Evolutionary conservation across 2,888 invertebrate genomes (phyloP), one percentile per base, ranked within the genome.

Genomic region (Dermolepida albohirtum): DNA sequence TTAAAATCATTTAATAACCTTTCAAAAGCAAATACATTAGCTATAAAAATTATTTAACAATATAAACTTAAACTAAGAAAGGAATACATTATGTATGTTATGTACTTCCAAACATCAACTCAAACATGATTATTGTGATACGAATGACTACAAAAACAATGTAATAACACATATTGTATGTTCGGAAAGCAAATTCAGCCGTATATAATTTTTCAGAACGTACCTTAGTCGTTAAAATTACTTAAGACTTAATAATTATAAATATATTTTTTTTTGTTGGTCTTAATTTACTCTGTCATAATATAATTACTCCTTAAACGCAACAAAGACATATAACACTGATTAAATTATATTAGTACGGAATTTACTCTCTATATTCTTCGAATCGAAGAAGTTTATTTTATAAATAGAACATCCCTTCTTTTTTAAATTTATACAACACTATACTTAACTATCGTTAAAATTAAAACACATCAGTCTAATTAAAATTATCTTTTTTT

Each of bases 21-120:
- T 63, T 64, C 62, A 64, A 69, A 69, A 69, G 69, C 69, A 69
- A 69, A 69, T 69, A 69, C 69, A 69, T 64, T 62, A 55, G 66
- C 69, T 69, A 68, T 68, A 68, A 57, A 65, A 65, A 64, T 68
- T 54, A 52, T 52, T 54, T 65, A 65, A 57, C 55, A 51, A 51
- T 62, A 62, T 17, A 52, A 67, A 67, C 59, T 59, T 67, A 59
- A 22, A 57, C 43, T 41, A 59, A 62, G 44, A 47, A 16, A 47
- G 14, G 39, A 62, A 47, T 29, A 22, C 22, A 22, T 22, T 22
- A 62, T 34, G 22, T 55, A 55, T 55, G n/a, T 34, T 47, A 47
- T 34, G 29, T 43, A 34, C 8, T 43, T 57, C 4, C 43, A 27
- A 27, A 43, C 27, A 22, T 43, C 43, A 57, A 57, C 41, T 22